Evolutionary conservation across 1,140 invertebrate species (phyloP).

Genomic region (Diachasma alloeum): DNA sequence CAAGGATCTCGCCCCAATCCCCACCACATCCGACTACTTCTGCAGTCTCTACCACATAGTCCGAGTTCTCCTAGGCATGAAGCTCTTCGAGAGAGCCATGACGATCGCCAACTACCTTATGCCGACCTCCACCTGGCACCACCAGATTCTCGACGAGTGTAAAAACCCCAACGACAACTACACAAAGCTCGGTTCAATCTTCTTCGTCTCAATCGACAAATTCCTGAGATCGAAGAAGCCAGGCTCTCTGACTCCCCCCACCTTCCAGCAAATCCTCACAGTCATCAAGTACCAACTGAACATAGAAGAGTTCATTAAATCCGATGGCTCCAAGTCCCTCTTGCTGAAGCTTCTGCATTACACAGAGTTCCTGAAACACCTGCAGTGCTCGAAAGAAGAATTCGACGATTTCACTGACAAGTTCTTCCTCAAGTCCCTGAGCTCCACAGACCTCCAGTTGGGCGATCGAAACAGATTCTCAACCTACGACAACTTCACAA

Average conservation of each 20-base stretch:
- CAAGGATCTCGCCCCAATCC: not conserved
- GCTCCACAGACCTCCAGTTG: constrained; percentile 11
- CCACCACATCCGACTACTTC: not conserved
- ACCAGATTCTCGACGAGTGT: not conserved
- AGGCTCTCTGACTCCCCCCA: not conserved
- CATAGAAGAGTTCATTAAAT: not conserved
- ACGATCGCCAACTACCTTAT: constrained; percentile 36
- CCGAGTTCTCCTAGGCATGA: constrained; percentile 8
- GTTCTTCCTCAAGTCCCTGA: not conserved
- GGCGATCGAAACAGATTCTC: not conserved
- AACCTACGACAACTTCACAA: constrained; percentile 22
- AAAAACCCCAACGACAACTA: not conserved
- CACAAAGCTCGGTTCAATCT: not conserved
- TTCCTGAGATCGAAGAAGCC: not conserved
- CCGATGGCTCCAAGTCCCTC: not conserved
- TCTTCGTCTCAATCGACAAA: not conserved
- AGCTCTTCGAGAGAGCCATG: constrained; percentile 42
- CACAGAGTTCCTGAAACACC: constrained; percentile 4
- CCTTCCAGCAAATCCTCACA: not conserved
- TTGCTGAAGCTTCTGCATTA: not conserved
- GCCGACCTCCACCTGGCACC: constrained; percentile 3
- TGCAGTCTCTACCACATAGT: not conserved
- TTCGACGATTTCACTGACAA: constrained; percentile 17
- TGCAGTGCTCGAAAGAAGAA: not conserved
- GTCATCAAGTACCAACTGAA: constrained; percentile 11